A percentile compares a stretch with the other conserved stretches of the same genome.
Conservation (phyloP, 1,140 invertebrate genomes). For the Palaemon carinicauda region DNA sequence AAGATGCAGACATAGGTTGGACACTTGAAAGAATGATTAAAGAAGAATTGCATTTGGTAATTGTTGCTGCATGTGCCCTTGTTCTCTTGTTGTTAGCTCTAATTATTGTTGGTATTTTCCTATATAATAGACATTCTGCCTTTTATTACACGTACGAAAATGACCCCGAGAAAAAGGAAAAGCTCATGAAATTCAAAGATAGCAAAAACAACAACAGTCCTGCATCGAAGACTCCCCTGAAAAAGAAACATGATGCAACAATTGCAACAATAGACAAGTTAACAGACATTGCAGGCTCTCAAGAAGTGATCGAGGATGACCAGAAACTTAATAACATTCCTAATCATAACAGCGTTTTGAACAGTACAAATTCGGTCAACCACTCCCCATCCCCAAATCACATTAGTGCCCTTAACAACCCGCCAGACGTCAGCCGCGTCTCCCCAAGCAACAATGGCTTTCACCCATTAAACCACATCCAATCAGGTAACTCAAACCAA, state of each 20-base stretch:
- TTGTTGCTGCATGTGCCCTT: constrained; percentile 64
- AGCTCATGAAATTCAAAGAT: constrained; percentile 58
- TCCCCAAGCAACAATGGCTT: background rate
- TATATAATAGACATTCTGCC: constrained; percentile 72
- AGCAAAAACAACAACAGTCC: constrained; percentile 60
- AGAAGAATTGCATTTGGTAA: constrained; percentile 57
- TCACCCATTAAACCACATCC: background rate
- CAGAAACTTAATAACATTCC: background rate
- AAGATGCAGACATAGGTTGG: constrained; percentile 44
- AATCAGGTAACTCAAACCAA: background rate
- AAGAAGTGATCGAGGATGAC: constrained; percentile 27
- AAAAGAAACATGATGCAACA: constrained; percentile 53
- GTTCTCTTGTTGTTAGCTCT: constrained; percentile 63
- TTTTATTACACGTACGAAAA: constrained; percentile 79
- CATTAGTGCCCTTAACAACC: background rate
- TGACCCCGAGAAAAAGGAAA: constrained; percentile 65
- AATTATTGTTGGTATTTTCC: constrained; percentile 62
- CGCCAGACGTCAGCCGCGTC: background rate
- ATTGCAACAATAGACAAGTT: constrained; percentile 66
- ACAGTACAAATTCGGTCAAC: background rate
- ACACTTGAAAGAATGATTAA: constrained; percentile 20
- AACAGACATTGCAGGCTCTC: constrained; percentile 62
- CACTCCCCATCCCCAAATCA: background rate
- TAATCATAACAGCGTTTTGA: background rate
- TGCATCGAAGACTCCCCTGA: constrained; percentile 46